Evolutionary conservation across 2,797 vertebrate species (phyloP).

Genomic region (Xenopus petersii): DNA sequence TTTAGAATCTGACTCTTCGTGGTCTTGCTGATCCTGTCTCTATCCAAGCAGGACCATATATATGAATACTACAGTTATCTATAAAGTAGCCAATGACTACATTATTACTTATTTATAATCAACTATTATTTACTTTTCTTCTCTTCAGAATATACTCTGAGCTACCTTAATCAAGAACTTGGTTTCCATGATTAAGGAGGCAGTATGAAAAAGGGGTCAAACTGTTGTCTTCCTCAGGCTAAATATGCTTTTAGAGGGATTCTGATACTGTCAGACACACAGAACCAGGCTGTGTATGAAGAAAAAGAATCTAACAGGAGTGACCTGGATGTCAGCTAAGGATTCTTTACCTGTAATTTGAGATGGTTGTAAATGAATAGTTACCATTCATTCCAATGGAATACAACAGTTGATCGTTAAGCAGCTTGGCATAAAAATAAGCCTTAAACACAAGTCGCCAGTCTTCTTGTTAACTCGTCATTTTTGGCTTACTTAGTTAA

Average conservation of each 20-base stretch:
- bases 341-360: conserved; percentile 32
- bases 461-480: conserved; percentile 34
- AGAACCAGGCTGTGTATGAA: conserved; percentile 1
- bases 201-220: background rate
- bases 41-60: no score
- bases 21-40: no score
- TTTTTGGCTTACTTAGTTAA: conserved; percentile 26
- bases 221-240: background rate
- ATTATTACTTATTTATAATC: no score
- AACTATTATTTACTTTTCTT: no score
- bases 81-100: no score
- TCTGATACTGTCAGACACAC: background rate
- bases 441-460: conserved; percentile 17
- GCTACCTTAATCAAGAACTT: background rate
- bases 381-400: conserved; percentile 32
- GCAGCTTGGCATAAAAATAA: conserved; percentile 34
- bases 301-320: conserved; percentile 11
- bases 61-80: no score
- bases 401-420: conserved; percentile 34
- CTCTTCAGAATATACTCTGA: no score
- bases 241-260: conserved; percentile 8
- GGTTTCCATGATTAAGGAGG: background rate
- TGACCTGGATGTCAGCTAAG: conserved; percentile 14
- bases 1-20: no score
- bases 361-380: conserved; percentile 30